These are phyloP conservation scores for Resseliella maxima DNA, from an alignment of 2,888 invertebrate species.

Conservation along the genomic window DNA sequence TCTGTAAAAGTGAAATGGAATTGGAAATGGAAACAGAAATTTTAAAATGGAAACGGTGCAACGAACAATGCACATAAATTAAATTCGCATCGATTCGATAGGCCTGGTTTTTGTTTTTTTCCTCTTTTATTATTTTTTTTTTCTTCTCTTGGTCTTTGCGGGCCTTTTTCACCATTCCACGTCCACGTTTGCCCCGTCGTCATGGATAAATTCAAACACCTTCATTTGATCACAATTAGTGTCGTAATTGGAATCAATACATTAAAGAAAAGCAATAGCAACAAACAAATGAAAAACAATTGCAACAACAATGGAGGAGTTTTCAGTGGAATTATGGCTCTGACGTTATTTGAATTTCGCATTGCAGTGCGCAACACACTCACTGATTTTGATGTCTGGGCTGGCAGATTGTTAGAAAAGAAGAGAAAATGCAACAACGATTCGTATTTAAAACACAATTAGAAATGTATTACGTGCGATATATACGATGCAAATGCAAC, in stretches of 20 bases:
- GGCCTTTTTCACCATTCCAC: not conserved
- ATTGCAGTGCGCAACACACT: no score
- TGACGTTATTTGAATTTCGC: no score
- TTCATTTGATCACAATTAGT: not conserved
- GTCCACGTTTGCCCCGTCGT: no score
- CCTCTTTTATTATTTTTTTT: not conserved
- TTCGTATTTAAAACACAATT: not conserved
- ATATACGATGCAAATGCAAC: conserved; percentile 21
- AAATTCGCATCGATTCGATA: not conserved
- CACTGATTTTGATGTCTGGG: no score
- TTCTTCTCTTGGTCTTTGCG: not conserved
- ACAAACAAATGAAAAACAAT: no score
- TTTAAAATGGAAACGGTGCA: not conserved
- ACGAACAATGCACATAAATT: conserved; percentile 29
- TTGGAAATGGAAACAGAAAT: not conserved
- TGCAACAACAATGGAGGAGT: no score
- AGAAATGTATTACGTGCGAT: conserved; percentile 40
- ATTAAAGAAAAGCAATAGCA: not conserved
- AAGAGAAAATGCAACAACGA: not conserved
- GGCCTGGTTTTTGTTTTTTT: not conserved
- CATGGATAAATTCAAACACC: not conserved
- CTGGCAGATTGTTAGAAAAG: not conserved
- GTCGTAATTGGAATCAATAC: not conserved
- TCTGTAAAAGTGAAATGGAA: no score
- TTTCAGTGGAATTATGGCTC: no score